A percentile compares a stretch with the other conserved stretches of the same genome.
These are phyloP conservation scores for Amblyjoppa proteus DNA, from an alignment of 2,888 invertebrate genomes.

Conservation along the genomic window DNA sequence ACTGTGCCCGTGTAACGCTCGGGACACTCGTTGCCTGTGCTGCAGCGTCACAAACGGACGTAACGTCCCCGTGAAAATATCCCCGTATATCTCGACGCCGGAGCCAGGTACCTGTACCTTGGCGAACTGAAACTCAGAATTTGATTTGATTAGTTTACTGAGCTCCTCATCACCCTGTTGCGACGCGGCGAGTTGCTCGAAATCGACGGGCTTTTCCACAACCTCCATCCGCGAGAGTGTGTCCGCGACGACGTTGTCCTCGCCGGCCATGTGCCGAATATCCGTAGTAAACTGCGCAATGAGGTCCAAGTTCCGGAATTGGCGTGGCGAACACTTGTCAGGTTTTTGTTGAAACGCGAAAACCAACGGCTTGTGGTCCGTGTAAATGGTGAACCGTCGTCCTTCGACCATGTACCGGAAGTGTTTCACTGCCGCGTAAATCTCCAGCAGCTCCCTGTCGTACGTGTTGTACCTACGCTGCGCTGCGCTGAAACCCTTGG, in stretches of 20 bases:
- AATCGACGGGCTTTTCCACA: slow-evolving; percentile 35
- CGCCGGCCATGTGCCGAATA: slow-evolving; percentile 47
- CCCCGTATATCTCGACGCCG: not conserved
- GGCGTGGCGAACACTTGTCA: slow-evolving; percentile 55
- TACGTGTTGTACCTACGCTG: slow-evolving; percentile 81
- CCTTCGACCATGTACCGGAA: slow-evolving; percentile 82
- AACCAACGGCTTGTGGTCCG: slow-evolving; percentile 64
- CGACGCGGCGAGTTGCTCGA: not conserved
- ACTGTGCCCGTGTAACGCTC: slow-evolving; percentile 67
- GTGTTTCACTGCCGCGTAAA: slow-evolving; percentile 79
- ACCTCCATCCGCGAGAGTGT: slow-evolving; percentile 27
- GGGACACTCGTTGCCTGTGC: slow-evolving; percentile 36
- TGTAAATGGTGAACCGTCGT: slow-evolving; percentile 60
- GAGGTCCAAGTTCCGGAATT: not conserved
- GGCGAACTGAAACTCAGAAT: not conserved
- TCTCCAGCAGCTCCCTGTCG: slow-evolving; percentile 82
- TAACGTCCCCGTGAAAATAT: not conserved
- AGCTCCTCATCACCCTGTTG: slow-evolving; percentile 4
- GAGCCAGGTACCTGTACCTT: not conserved
- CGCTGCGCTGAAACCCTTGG: slow-evolving; percentile 76
- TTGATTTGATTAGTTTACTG: not conserved
- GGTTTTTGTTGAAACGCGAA: slow-evolving; percentile 42
- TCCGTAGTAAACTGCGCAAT: slow-evolving; percentile 7
- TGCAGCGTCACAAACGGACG: not conserved
- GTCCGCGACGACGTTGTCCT: slow-evolving; percentile 57